Base-by-base conservation (phyloP, 2,113 vertebrate species). In the Phylloscopus trochilus region DNA sequence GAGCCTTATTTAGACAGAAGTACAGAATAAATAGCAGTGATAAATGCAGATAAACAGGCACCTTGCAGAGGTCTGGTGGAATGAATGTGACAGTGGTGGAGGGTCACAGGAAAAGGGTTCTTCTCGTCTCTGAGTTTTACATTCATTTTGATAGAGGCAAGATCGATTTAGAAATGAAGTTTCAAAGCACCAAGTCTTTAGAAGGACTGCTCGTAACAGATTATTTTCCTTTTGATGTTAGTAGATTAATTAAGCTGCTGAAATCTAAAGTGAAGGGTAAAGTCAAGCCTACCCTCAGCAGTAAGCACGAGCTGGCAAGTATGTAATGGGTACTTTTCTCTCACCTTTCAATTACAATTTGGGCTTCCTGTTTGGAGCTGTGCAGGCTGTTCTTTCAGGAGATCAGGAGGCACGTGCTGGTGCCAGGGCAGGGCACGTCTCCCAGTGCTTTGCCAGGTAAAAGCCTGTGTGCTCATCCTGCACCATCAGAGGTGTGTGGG, bases 401-500 rank as follows among this genome's bases (percentile, higher is more conserved):
- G 76, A 16, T 26, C 3, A 5, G 10, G 39, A 83, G 52, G 23
- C 41, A 41, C 0, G 1, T n/a, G 11, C 16, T 0, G 8, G 31
- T 39, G 72, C 46, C 46, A 39, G 41, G 78, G n/a, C 2, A 4
- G 66, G 56, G 18, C 56, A 41, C 1, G 0, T 30, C 10, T 78
- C 39, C 15, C 1, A 0, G 33, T 22, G 76, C 44, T 87, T 31
- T 51, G 28, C 30, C 2, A 13, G 31, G 30, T 41, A 11, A 43
- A 72, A 72, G 6, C n/a, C 18, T 0, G 0, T 6, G 60, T 35
- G 31, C 6, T 30, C 35, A 31, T 14, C 17, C 64, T 47, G 64
- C 2, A 0, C 21, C 6, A 0, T 5, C 0, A 0, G 41, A 37
- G 33, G 10, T 9, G n/a, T 1, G 4, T 17, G 7, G 18, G 44